Base-by-base conservation (phyloP, 2,113 vertebrate genomes). In the Dromaius novaehollandiae region DNA sequence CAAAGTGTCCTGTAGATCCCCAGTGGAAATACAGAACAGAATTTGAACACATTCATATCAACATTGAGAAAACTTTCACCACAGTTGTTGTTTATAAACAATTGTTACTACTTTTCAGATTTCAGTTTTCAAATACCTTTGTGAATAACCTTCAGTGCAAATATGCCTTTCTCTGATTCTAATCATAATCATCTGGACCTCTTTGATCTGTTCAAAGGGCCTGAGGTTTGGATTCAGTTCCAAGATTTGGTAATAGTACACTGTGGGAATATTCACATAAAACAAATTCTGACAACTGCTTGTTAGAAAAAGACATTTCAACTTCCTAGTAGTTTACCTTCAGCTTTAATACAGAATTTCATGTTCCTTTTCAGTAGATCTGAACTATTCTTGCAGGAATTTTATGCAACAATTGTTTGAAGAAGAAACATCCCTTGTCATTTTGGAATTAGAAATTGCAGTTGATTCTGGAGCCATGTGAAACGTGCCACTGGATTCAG, bases 281-380 rank as follows among this genome's bases (percentile, higher is more conserved):
- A 81, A 26, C 3, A 20, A 90, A 44, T 38, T 28, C 32, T 17
- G 22, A 8, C 83, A 71, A 21, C 25, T 68, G 12, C 36, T 68
- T 21, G 44, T 42, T 6, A 64, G 42, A 5, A 2, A 17, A 26
- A 48, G 56, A 60, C 0, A 13, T 18, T 46, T 42, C 32, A 71
- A 6, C 19, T 89, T 83, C 22, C 24, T 25, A 19, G 34, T 56
- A 65, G 42, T 76, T 66, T 74, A 70, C 20, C 30, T 80, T 70
- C 11, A 10, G 0, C 0, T 74, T 86, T 74, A 58, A 19, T 58
- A 11, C 4, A 30, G 16, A 38, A 50, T 44, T 73, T 58, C 0
- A 0, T 38, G 25, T 74, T 82, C 22, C 5, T 90, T 77, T 80
- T 71, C 40, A 64, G 11, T n/a, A 32, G 30, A 1, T 69, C 56